Evolutionary conservation across 2,888 invertebrate genomes (phyloP).

Genomic region (Calliopum simillimum): DNA sequence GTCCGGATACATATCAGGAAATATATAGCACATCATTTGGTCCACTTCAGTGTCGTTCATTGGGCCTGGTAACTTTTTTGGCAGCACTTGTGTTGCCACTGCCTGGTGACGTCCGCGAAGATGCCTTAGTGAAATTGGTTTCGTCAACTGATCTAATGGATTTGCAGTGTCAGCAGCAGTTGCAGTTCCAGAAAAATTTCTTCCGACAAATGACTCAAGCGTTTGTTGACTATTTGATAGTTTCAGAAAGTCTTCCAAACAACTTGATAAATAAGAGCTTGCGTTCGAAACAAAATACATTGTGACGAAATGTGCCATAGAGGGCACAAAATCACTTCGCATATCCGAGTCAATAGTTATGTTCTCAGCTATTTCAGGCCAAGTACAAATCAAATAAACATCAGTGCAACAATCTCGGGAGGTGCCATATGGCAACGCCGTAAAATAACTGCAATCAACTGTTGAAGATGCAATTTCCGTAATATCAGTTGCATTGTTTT

Average conservation of each 20-base stretch:
- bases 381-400: constrained; percentile 82
- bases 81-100: constrained; percentile 20
- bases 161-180: constrained; percentile 70
- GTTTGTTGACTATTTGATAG: constrained; percentile 68
- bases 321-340: constrained; percentile 89
- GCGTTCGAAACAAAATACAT: constrained; percentile 77
- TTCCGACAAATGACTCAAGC: constrained; percentile 60
- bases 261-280: constrained; percentile 81
- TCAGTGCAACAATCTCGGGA: constrained; percentile 84
- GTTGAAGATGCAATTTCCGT: constrained; percentile 39
- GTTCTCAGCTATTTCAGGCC: constrained; percentile 88
- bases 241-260: constrained; percentile 77
- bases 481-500: constrained; percentile 30
- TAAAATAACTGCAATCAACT: constrained; percentile 56
- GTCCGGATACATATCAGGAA: constrained; percentile 86
- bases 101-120: constrained; percentile 48
- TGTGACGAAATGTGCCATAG: constrained; percentile 76
- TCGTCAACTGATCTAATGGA: constrained; percentile 79
- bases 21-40: constrained; percentile 83
- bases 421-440: constrained; percentile 85
- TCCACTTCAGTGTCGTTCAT: constrained; percentile 81
- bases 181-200: constrained; percentile 67
- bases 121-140: constrained; percentile 71
- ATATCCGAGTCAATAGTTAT: constrained; percentile 88
- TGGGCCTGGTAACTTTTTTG: constrained; percentile 77